Evolutionary conservation across 2,888 invertebrate genomes (phyloP).

Genomic region (Parascotia fuliginaria): DNA sequence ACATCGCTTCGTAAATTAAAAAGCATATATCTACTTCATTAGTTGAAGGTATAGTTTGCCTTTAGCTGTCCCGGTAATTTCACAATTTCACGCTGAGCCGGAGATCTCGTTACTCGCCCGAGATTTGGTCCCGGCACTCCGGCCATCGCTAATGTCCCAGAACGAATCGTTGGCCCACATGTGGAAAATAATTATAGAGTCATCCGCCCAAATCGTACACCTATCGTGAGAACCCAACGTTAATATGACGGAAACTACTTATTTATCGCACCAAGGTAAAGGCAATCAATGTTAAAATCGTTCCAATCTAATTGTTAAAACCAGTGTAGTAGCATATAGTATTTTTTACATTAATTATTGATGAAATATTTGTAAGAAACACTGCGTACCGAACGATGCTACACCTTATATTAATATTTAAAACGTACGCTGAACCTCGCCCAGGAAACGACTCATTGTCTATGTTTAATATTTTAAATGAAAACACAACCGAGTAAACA

Average conservation of each 20-base stretch:
- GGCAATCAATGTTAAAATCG: background rate
- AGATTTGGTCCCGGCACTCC: slow-evolving; percentile 67
- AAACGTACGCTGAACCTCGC: slow-evolving; percentile 30
- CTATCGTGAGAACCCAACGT: slow-evolving; percentile 66
- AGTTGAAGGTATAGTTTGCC: slow-evolving; percentile 49
- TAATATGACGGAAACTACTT: slow-evolving; percentile 62
- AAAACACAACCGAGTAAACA: slow-evolving; percentile 39
- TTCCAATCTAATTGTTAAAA: background rate
- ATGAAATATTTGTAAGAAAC: too few species aligned
- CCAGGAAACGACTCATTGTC: slow-evolving; percentile 46
- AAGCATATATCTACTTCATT: slow-evolving; percentile 32
- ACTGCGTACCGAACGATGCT: too few species aligned
- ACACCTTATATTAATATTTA: slow-evolving; percentile 36
- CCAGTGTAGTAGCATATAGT: background rate
- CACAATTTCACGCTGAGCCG: slow-evolving; percentile 81
- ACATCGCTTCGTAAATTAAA: too few species aligned
- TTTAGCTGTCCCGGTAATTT: slow-evolving; percentile 70
- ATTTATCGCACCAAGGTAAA: slow-evolving; percentile 46
- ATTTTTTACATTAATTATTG: too few species aligned
- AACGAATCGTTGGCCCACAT: slow-evolving; percentile 77
- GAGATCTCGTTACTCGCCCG: slow-evolving; percentile 76
- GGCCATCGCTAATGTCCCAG: slow-evolving; percentile 74
- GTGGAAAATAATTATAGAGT: slow-evolving; percentile 79
- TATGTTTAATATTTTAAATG: slow-evolving; percentile 50
- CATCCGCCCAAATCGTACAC: slow-evolving; percentile 61